Evolutionary conservation across 2,888 invertebrate genomes (phyloP).

Genomic region (Athrips mouffetella): DNA sequence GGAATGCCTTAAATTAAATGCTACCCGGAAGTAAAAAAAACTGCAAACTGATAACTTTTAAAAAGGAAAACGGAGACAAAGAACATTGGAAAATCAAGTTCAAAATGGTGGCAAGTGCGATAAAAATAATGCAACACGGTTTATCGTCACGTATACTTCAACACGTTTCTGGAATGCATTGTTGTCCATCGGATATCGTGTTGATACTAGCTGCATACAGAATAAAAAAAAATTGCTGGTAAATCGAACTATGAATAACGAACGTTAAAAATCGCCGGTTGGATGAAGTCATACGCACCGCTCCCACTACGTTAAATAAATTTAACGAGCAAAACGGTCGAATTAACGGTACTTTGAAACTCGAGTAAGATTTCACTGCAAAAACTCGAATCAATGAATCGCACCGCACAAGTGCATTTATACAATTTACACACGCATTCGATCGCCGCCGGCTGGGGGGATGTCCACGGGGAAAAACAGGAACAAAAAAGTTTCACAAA

Average conservation of each 20-base stretch:
- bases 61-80: no score
- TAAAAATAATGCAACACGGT: conserved; percentile 7
- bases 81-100: no score
- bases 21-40: not conserved
- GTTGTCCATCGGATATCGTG: conserved; percentile 18
- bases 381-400: conserved; percentile 35
- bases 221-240: conserved; percentile 2
- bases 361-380: conserved; percentile 23
- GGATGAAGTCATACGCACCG: conserved; percentile 48
- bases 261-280: conserved; percentile 27
- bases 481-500: conserved; percentile 16
- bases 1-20: no score
- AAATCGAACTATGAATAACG: not conserved
- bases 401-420: conserved; percentile 31
- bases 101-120: conserved; percentile 7
- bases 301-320: conserved; percentile 36
- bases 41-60: not conserved
- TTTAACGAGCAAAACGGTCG: conserved; percentile 23
- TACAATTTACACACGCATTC: conserved; percentile 26
- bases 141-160: conserved; percentile 22
- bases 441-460: conserved; percentile 31
- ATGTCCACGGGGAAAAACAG: conserved; percentile 34
- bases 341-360: conserved; percentile 36
- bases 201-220: conserved; percentile 8
- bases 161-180: conserved; percentile 17